Percentiles rank a stretch among this genome's conserved stretches.
Conservation (phyloP, 2,797 vertebrate species). For the Lates japonicus region DNA sequence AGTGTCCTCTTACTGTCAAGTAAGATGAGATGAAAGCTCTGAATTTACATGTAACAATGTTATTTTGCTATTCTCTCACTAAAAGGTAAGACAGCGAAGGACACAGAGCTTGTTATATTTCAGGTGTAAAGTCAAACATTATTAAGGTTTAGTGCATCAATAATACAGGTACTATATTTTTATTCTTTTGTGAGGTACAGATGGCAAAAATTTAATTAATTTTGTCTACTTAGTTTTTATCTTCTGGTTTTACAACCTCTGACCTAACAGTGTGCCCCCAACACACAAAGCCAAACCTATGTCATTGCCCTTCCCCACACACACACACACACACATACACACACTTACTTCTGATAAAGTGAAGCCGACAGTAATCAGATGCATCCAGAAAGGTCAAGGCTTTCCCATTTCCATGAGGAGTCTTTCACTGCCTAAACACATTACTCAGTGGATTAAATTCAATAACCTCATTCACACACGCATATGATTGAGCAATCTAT, state of each 20-base stretch:
- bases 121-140: no score
- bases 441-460: conserved; percentile 64
- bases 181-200: no score
- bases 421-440: conserved; percentile 65
- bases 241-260: background rate
- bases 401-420: conserved; percentile 53
- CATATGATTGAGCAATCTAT: conserved; percentile 49
- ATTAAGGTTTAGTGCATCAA: no score
- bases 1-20: no score
- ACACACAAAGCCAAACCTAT: background rate
- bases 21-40: no score
- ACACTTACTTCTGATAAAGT: conserved; percentile 47
- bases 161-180: no score
- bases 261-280: background rate
- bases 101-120: no score
- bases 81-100: no score
- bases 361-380: conserved; percentile 70
- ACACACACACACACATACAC: conserved; percentile 21
- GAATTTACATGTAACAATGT: no score
- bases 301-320: background rate
- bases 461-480: conserved; percentile 48
- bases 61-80: no score
- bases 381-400: conserved; percentile 67
- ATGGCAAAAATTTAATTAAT: background rate
- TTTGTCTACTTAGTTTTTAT: no score